phyloP scores from a whole-genome alignment of 2,797 vertebrate genomes.

The Onychomys arenicola region DNA sequence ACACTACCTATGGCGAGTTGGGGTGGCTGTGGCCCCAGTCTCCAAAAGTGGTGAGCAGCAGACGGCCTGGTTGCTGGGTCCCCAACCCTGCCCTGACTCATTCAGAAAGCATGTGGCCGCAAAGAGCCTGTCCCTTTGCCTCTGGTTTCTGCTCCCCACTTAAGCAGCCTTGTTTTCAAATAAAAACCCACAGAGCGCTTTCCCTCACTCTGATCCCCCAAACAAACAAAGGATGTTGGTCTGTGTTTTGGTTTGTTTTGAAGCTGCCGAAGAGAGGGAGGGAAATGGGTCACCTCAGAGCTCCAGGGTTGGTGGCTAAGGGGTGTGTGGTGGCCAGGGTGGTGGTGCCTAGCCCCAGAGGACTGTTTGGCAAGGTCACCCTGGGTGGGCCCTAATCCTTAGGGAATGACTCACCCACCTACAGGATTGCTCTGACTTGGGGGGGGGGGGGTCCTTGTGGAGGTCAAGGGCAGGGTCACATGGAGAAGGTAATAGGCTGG shows the following conservation, averaged over 20 bases:
- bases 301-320: constrained; percentile 57
- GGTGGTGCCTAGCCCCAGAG: background rate
- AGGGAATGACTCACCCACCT: background rate
- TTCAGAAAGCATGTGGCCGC: constrained; percentile 41
- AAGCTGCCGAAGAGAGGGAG: constrained; percentile 62
- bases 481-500: background rate
- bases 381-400: constrained; percentile 38
- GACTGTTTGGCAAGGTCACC: background rate
- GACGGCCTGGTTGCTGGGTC: background rate
- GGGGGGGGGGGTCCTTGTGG: background rate
- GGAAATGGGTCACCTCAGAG: constrained; percentile 73
- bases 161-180: constrained; percentile 78
- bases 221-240: constrained; percentile 83
- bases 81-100: constrained; percentile 51
- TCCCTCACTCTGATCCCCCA: constrained; percentile 77
- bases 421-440: background rate
- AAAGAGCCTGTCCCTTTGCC: constrained; percentile 64
- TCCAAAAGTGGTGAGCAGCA: background rate
- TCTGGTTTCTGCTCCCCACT: constrained; percentile 76
- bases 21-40: background rate
- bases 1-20: background rate
- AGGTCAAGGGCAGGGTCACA: background rate
- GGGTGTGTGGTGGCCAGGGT: background rate
- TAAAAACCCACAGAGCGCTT: constrained; percentile 77
- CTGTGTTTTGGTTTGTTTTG: constrained; percentile 79